Conservation (phyloP, 2,888 invertebrate genomes). For the Lasioglossum marginatum region DNA sequence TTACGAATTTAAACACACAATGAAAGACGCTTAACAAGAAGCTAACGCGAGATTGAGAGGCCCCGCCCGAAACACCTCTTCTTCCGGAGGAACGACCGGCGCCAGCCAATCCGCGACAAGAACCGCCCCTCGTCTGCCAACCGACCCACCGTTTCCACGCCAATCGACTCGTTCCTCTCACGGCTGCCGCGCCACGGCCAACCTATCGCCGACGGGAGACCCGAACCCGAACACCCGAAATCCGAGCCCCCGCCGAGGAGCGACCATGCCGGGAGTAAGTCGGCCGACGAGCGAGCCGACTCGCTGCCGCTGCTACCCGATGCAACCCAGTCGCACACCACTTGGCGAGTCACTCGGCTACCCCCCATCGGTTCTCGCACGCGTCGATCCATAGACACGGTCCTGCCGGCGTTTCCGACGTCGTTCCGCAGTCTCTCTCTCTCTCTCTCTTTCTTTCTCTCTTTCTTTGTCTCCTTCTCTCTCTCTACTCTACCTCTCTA, state of each 20-base stretch:
- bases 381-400: slow-evolving; percentile 10
- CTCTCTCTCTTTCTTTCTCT: not conserved
- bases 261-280: slow-evolving; percentile 60
- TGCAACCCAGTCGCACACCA: slow-evolving; percentile 68
- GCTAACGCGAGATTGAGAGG: slow-evolving; percentile 85
- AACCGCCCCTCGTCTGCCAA: slow-evolving; percentile 72
- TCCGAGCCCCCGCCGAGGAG: slow-evolving; percentile 26
- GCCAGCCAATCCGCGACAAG: slow-evolving; percentile 74
- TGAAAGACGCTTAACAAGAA: slow-evolving; percentile 85
- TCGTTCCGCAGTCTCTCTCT: not conserved
- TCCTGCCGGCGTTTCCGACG: not conserved
- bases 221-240: slow-evolving; percentile 42
- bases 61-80: slow-evolving; percentile 79
- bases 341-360: slow-evolving; percentile 62
- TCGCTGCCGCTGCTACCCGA: slow-evolving; percentile 51
- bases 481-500: not conserved
- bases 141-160: slow-evolving; percentile 58
- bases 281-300: slow-evolving; percentile 62
- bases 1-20: slow-evolving; percentile 85
- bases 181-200: slow-evolving; percentile 36
- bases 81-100: slow-evolving; percentile 72
- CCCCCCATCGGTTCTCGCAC: slow-evolving; percentile 46
- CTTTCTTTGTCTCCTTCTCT: not conserved
- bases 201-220: slow-evolving; percentile 57
- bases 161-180: slow-evolving; percentile 63